These are phyloP conservation scores for Labia minor DNA, from an alignment of 2,888 invertebrate species.

Conservation along the genomic window DNA sequence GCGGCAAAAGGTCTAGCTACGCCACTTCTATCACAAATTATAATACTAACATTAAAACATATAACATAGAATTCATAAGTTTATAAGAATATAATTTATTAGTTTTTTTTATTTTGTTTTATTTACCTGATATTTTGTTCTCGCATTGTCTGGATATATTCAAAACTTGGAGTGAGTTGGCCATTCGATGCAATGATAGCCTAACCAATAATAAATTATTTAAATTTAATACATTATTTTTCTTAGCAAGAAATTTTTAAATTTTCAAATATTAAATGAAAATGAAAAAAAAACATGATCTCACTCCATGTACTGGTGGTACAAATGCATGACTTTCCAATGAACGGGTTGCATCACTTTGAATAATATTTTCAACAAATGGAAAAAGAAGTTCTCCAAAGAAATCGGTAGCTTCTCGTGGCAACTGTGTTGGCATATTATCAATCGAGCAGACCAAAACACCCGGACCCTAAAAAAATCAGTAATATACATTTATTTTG, in stretches of 20 bases:
- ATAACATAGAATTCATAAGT: too few relatives aligned
- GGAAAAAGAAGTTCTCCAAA: conserved; percentile 90
- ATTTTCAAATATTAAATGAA: too few relatives aligned
- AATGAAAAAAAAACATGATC: conserved; percentile 28
- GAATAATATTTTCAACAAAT: conserved; percentile 76
- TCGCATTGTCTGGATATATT: conserved; percentile 88
- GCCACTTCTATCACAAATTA: too few relatives aligned
- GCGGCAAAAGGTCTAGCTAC: too few relatives aligned
- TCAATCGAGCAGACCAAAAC: conserved; percentile 99
- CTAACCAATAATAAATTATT: too few relatives aligned
- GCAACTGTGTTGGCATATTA: conserved; percentile 99
- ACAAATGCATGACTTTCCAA: conserved; percentile 66
- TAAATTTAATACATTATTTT: too few relatives aligned
- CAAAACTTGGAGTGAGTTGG: conserved; percentile 76
- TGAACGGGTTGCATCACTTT: conserved; percentile 67
- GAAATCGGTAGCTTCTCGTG: conserved; percentile 92
- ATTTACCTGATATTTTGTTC: conserved; percentile 39
- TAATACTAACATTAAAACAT: too few relatives aligned
- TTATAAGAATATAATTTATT: too few relatives aligned
- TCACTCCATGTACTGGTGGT: conserved; percentile 58
- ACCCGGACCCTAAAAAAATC: conserved; percentile 87
- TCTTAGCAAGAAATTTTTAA: too few relatives aligned
- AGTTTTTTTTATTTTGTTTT: too few relatives aligned
- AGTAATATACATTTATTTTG: too few relatives aligned
- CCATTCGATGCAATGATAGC: conserved; percentile 97